Conservation (phyloP, 2,888 invertebrate genomes). For the Leptogaster cylindrica region DNA sequence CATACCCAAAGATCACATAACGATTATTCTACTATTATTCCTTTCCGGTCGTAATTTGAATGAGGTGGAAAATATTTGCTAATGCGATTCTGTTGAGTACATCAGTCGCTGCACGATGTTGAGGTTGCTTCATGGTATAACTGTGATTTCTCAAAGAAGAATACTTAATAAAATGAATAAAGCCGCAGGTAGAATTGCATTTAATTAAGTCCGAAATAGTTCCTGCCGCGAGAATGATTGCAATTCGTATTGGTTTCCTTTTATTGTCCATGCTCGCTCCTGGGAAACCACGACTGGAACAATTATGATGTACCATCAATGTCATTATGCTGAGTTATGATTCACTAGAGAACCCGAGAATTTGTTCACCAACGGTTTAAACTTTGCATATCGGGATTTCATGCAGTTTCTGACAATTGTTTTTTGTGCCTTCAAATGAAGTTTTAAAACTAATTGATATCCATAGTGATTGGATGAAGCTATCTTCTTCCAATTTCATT, state of each 20-base stretch:
- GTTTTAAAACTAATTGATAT: too few species aligned
- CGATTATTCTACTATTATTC: too few species aligned
- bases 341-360: constrained; percentile 33
- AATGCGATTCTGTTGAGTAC: background rate
- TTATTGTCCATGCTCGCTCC: constrained; percentile 14
- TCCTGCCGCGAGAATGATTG: background rate
- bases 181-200: background rate
- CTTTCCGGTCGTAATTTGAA: too few species aligned
- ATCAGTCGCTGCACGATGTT: background rate
- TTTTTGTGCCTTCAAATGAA: too few species aligned
- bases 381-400: too few species aligned
- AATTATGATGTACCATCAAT: constrained; percentile 20
- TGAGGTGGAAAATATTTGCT: constrained; percentile 12
- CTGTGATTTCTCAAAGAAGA: background rate
- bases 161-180: constrained; percentile 17
- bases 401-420: too few species aligned
- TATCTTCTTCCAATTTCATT: too few species aligned
- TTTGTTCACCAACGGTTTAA: too few species aligned
- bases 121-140: background rate
- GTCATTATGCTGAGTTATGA: constrained; percentile 33
- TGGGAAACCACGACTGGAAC: constrained; percentile 22
- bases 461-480: too few species aligned
- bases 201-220: constrained; percentile 24
- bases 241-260: constrained; percentile 9
- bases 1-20: too few species aligned